Evolutionary conservation across 1,140 invertebrate genomes (phyloP), one percentile per base, ranked within the genome.

Genomic region (Drosophila micromelanica): DNA sequence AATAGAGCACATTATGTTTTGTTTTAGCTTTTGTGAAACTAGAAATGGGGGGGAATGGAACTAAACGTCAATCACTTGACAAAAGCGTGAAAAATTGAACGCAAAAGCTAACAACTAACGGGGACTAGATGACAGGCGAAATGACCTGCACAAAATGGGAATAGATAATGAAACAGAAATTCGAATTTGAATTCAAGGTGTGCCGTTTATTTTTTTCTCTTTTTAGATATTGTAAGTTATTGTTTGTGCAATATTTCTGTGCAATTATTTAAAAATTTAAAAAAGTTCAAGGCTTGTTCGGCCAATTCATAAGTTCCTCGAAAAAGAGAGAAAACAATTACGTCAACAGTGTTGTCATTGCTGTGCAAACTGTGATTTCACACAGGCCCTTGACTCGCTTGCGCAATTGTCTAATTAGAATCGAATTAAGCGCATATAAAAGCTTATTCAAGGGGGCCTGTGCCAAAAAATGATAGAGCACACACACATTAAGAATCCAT

Each of bases 401-500:
- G 55, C 68, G 61, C 73, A 85, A 86, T 85, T 86, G 82, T 77
- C 74, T 85, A 86, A 86, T 87, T 85, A 86, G 69, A 85, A 68
- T 77, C 59, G 51, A 86, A 84, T 85, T 84, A 79, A 76, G 67
- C 62, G 62, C 59, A 76, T 51, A 76, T 45, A 43, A 52, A 68
- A 73, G 17, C 38, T 52, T 52, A 35, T 51, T n/a, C 2, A 55
- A 23, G 20, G 30, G 46, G 63, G 51, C 49, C 67, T 67, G 64
- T 56, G 63, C 52, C 56, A 78, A 79, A 78, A 69, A 52, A 43
- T 7, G 20, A 38, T 43, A 27, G 49, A 49, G 8, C 30, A 70
- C 20, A 37, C n/a, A 54, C 15, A 60, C 11, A 42, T 43, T 69
- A 74, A 62, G 56, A 65, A 73, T 42, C 59, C 76, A 79, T 78